Evolutionary conservation across 2,797 vertebrate genomes (phyloP).

Genomic region (Sebastiscus tertius): DNA sequence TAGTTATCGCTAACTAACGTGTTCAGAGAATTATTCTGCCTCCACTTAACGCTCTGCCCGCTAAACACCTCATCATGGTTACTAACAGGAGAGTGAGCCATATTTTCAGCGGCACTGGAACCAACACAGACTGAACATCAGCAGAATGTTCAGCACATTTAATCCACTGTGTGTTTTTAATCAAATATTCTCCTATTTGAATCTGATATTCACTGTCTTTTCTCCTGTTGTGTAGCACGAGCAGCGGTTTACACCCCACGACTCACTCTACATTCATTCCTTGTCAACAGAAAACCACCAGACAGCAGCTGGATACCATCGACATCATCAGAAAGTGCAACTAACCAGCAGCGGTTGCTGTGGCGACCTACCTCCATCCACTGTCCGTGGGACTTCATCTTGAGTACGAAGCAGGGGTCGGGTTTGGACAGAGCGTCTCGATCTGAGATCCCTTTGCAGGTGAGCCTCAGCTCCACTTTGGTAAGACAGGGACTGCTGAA

Average conservation of each 20-base stretch:
- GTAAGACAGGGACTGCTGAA: conserved; percentile 94
- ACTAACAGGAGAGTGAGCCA: rapidly evolving
- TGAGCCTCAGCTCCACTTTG: conserved; percentile 94
- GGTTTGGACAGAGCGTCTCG: conserved; percentile 94
- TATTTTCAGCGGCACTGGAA: too few species aligned
- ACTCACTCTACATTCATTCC: not conserved
- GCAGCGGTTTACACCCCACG: not conserved
- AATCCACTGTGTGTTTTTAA: not conserved
- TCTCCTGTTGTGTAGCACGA: too few species aligned
- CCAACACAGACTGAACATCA: not conserved
- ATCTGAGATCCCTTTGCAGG: conserved; percentile 93
- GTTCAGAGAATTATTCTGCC: too few species aligned
- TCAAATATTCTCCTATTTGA: too few species aligned
- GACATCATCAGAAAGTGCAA: not conserved
- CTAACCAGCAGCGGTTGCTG: not conserved
- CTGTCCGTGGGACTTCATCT: conserved; percentile 95
- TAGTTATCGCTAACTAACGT: too few species aligned
- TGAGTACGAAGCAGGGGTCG: conserved; percentile 93
- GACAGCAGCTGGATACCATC: not conserved
- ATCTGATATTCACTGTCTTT: too few species aligned
- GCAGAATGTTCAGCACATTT: not conserved
- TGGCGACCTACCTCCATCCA: conserved; percentile 92
- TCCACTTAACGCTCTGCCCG: rapidly evolving
- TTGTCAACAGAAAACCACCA: not conserved
- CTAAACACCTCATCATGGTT: too few species aligned